These are phyloP conservation scores for Brachionichthys hirsutus DNA, from an alignment of 2,113 vertebrate species.

Conservation along the genomic window DNA sequence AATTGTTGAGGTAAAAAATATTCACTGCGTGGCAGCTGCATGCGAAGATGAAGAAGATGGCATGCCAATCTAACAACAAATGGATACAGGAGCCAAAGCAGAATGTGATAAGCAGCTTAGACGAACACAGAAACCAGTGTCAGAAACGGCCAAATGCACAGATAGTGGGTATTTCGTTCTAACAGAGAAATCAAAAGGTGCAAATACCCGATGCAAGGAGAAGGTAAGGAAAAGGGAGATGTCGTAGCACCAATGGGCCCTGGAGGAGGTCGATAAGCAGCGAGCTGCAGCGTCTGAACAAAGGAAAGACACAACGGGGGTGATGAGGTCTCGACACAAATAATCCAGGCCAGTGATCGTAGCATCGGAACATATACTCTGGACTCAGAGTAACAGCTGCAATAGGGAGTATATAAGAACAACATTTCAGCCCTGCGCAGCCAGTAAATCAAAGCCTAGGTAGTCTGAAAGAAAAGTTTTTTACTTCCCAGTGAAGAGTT, in stretches of 20 bases:
- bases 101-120: constrained; percentile 56
- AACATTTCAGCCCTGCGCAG: too few relatives aligned
- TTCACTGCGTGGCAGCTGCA: constrained; percentile 27
- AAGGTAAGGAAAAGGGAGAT: constrained; percentile 8
- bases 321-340: constrained; percentile 11
- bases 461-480: too few relatives aligned
- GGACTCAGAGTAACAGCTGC: constrained; percentile 25
- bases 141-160: background rate
- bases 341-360: background rate
- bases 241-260: background rate
- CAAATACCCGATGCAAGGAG: constrained; percentile 17
- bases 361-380: constrained; percentile 5
- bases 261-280: too few relatives aligned
- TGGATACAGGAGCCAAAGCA: constrained; percentile 48
- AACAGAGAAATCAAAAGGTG: constrained; percentile 2
- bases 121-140: constrained; percentile 22
- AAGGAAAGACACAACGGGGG: constrained; percentile 2
- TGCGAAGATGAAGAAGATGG: constrained; percentile 41
- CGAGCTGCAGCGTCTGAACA: background rate
- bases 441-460: too few relatives aligned
- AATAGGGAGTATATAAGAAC: constrained; percentile 15
- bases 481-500: too few relatives aligned
- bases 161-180: background rate
- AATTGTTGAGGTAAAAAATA: constrained; percentile 17
- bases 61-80: constrained; percentile 43